phyloP scores from a whole-genome alignment of 2,797 vertebrate species.

The Cirrhinus mrigala region DNA sequence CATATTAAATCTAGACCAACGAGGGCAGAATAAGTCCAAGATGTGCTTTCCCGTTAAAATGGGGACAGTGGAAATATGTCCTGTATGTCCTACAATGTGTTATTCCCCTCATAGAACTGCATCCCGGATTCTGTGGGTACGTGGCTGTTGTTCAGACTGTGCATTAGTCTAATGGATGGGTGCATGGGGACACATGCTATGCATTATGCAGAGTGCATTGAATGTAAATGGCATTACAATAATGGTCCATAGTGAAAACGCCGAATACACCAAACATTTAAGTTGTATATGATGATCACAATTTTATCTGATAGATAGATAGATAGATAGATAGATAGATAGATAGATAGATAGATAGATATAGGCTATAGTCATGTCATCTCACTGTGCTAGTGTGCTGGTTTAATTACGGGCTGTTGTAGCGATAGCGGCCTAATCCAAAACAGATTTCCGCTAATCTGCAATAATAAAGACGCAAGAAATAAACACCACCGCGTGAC shows the following conservation, averaged over 20 bases:
- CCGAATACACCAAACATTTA: not conserved
- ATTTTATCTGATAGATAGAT: not conserved
- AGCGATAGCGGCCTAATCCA: constrained; percentile 71
- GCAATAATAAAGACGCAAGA: constrained; percentile 67
- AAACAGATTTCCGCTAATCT: constrained; percentile 80
- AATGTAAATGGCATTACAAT: constrained; percentile 49
- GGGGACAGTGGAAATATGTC: constrained; percentile 16
- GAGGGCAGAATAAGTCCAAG: constrained; percentile 54
- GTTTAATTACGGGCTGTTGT: constrained; percentile 66
- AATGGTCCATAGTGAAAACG: constrained; percentile 1
- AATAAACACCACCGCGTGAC: constrained; percentile 67
- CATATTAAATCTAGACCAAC: constrained; percentile 60
- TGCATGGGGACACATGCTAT: constrained; percentile 37
- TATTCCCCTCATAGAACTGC: constrained; percentile 13
- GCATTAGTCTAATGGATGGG: constrained; percentile 49
- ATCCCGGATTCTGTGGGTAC: not conserved
- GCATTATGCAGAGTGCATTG: constrained; percentile 46
- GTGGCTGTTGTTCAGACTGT: constrained; percentile 29
- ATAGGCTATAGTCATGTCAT: constrained; percentile 7
- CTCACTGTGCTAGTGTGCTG: constrained; percentile 69
- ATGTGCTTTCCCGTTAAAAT: constrained; percentile 14
- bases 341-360: not conserved
- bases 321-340: constrained; percentile 11
- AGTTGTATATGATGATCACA: not conserved
- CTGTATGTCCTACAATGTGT: constrained; percentile 21